These are phyloP conservation scores for Sebastes schlegelii DNA, from an alignment of 2,113 vertebrate species.

Conservation along the genomic window DNA sequence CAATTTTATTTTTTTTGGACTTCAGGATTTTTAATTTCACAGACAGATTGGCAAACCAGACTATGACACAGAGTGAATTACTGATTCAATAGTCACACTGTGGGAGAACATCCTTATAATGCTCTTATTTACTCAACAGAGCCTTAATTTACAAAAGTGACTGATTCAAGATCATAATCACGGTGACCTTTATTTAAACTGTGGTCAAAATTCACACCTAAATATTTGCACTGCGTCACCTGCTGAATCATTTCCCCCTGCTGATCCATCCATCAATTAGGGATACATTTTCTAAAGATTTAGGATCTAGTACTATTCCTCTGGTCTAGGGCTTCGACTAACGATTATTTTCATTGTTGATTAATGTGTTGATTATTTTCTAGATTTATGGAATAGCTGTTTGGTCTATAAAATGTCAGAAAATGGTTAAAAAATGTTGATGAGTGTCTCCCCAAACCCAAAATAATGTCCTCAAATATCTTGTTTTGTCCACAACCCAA, in stretches of 20 bases:
- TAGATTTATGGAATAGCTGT: no score
- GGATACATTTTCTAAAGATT: neutral
- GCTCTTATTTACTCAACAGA: neutral
- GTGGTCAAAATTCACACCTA: neutral
- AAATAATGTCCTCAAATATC: no score
- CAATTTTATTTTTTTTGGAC: neutral
- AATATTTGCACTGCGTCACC: conserved; percentile 20
- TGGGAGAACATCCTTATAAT: neutral
- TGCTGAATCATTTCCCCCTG: neutral
- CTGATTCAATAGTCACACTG: neutral
- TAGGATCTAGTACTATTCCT: neutral
- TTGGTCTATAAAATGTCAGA: no score
- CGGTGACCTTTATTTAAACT: neutral
- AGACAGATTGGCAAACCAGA: conserved; percentile 1
- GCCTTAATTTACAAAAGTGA: neutral
- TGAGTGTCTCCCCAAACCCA: no score
- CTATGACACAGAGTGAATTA: neutral
- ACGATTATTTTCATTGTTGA: no score
- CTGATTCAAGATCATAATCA: neutral
- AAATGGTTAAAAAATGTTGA: no score
- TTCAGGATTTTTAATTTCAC: neutral
- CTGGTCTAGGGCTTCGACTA: neutral
- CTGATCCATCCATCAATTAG: neutral
- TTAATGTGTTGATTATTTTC: no score
- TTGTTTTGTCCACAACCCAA: no score